Evolutionary conservation across 2,797 vertebrate genomes (phyloP).

Genomic region (Halcyon badia): DNA sequence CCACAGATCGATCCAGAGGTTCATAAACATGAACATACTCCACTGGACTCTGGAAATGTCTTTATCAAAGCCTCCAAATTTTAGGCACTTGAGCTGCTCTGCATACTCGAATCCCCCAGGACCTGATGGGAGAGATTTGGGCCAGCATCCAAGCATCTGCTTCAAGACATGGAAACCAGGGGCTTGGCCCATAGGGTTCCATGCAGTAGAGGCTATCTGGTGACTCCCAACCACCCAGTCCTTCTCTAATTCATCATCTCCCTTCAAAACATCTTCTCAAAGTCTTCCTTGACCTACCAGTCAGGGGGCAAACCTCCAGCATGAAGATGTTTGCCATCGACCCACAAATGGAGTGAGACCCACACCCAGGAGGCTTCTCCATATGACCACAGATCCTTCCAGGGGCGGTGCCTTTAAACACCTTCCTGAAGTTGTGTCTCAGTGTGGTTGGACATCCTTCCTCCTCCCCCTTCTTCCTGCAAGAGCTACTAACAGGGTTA

Average conservation of each 20-base stretch:
- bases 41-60: neutral
- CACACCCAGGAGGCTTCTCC: neutral
- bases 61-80: neutral
- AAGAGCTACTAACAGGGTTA: neutral
- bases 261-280: neutral
- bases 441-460: neutral
- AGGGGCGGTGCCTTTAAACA: accelerated
- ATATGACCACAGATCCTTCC: neutral
- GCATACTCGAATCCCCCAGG: accelerated
- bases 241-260: neutral
- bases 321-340: neutral
- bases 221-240: neutral
- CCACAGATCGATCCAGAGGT: neutral
- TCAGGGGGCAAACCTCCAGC: neutral
- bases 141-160: accelerated
- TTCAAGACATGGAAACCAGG: neutral
- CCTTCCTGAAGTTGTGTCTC: neutral
- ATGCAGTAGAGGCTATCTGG: neutral
- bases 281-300: neutral
- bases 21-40: neutral
- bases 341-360: neutral
- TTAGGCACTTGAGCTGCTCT: neutral
- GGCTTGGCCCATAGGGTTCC: neutral
- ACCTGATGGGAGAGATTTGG: neutral
- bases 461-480: neutral